phyloP scores from a whole-genome alignment of 2,888 invertebrate species.

The Apomyelois bistriatella region DNA sequence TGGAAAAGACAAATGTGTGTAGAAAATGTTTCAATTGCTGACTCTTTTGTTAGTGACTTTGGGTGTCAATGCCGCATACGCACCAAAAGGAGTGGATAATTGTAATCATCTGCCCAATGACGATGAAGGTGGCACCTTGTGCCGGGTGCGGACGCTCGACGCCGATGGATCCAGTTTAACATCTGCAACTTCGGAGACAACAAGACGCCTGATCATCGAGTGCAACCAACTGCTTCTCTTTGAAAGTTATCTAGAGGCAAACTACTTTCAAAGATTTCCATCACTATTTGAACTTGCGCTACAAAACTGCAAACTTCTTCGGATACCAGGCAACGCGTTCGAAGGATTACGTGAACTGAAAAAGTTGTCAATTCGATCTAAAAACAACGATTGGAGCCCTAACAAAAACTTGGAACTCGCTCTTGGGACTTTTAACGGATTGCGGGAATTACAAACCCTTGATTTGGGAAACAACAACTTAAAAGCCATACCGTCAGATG shows the following conservation, averaged over 20 bases:
- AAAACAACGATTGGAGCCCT: constrained; percentile 89
- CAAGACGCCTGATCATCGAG: constrained; percentile 85
- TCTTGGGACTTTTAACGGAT: constrained; percentile 85
- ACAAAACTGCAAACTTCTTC: constrained; percentile 88
- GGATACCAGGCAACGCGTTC: constrained; percentile 88
- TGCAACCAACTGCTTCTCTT: constrained; percentile 89
- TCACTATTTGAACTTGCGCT: constrained; percentile 87
- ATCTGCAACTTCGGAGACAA: constrained; percentile 83
- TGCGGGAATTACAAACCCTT: constrained; percentile 87
- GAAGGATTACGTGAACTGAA: constrained; percentile 90
- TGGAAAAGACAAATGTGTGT: constrained; percentile 66
- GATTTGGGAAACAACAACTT: constrained; percentile 91
- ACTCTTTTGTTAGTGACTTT: constrained; percentile 75
- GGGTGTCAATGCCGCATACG: constrained; percentile 69
- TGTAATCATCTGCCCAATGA: constrained; percentile 60
- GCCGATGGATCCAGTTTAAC: constrained; percentile 83
- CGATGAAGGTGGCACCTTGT: constrained; percentile 80
- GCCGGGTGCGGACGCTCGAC: constrained; percentile 85
- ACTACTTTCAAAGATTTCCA: constrained; percentile 86
- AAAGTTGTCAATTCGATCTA: constrained; percentile 87
- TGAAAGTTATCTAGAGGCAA: constrained; percentile 87
- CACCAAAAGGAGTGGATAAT: constrained; percentile 63
- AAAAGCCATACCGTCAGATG: constrained; percentile 86
- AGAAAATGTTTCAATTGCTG: constrained; percentile 74
- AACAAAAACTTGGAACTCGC: constrained; percentile 87